Percentiles rank a stretch among this genome's conserved stretches.
Conservation (phyloP, 2,797 vertebrate species). For the Pseudochirops cupreus region DNA sequence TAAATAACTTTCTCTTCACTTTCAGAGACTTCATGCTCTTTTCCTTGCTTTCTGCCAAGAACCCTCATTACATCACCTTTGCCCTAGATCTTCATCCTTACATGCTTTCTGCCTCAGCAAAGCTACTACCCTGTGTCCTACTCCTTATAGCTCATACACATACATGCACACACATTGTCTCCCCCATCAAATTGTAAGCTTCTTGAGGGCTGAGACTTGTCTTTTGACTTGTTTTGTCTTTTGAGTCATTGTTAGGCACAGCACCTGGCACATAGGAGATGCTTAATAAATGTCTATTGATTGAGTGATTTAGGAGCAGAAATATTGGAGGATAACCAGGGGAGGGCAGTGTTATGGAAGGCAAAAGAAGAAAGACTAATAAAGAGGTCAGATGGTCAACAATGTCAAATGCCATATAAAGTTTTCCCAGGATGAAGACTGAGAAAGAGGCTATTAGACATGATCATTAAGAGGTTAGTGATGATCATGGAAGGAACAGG, state of each 20-base stretch:
- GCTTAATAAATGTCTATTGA: not conserved
- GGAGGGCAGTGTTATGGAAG: not conserved
- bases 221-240: not conserved
- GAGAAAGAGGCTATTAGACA: not conserved
- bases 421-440: not conserved
- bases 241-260: not conserved
- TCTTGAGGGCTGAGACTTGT: not conserved
- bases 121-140: not conserved
- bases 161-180: not conserved
- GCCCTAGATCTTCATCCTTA: not conserved
- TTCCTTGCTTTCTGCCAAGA: not conserved
- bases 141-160: not conserved
- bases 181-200: not conserved
- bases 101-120: not conserved
- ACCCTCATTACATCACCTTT: not conserved
- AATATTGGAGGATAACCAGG: not conserved
- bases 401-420: not conserved
- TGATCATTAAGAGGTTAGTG: not conserved
- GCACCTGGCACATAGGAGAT: not conserved
- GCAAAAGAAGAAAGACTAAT: not conserved
- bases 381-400: not conserved
- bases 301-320: not conserved
- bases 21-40: not conserved
- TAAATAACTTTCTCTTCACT: not conserved
- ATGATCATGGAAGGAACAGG: not conserved